Conservation (phyloP, 2,888 invertebrate species). For the Apocheima hispidaria region DNA sequence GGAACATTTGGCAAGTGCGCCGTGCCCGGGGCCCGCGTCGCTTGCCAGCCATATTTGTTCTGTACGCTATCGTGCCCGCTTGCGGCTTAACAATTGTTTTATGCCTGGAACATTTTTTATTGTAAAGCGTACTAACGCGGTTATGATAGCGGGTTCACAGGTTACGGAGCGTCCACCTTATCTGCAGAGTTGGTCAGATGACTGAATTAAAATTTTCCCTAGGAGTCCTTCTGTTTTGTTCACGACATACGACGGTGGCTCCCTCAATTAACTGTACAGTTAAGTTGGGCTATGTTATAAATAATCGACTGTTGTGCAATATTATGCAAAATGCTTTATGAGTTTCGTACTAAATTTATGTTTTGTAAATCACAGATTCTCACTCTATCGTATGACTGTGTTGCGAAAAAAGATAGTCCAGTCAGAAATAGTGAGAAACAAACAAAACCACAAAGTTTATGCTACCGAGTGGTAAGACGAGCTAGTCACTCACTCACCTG, state of each 20-base stretch:
- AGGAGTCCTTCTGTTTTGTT: background rate
- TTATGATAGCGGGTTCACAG: constrained; percentile 27
- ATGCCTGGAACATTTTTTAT: constrained; percentile 49
- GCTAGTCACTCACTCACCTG: too few relatives aligned
- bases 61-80: constrained; percentile 63
- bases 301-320: background rate
- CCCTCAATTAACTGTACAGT: background rate
- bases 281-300: background rate
- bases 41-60: constrained; percentile 77
- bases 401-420: too few relatives aligned
- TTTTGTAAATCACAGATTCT: too few relatives aligned
- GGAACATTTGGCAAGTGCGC: constrained; percentile 82
- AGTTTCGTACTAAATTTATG: background rate
- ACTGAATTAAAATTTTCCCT: background rate
- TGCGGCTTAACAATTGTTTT: constrained; percentile 77
- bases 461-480: too few relatives aligned
- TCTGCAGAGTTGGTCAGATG: background rate
- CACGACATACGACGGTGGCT: background rate
- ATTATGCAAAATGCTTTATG: background rate
- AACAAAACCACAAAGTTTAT: too few relatives aligned
- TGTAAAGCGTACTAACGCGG: constrained; percentile 28
- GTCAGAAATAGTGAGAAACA: too few relatives aligned
- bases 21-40: constrained; percentile 63
- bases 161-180: background rate
- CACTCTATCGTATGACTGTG: background rate